Conservation (phyloP, 2,888 invertebrate species). For the Girardia tigrina region DNA sequence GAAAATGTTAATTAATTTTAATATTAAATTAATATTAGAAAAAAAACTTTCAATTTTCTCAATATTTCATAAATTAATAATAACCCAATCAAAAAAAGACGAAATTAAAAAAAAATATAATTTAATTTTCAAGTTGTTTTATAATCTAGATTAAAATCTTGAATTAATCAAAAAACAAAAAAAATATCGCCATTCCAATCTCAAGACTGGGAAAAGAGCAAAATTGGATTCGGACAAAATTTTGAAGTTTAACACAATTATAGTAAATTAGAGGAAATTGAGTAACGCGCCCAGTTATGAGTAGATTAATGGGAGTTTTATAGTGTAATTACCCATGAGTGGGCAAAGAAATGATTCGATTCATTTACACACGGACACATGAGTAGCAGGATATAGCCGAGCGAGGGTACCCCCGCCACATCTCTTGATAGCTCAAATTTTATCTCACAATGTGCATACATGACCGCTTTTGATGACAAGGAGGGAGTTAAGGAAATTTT, state of each 20-base stretch:
- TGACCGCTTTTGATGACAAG: neutral
- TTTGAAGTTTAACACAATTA: conserved; percentile 16
- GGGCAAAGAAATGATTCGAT: neutral
- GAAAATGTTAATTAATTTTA: too few species aligned
- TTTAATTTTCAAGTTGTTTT: neutral
- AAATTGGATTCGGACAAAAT: neutral
- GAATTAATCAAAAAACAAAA: conserved; percentile 19
- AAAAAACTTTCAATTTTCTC: too few species aligned
- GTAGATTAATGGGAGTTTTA: conserved; percentile 16
- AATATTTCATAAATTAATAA: too few species aligned
- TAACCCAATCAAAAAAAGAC: neutral
- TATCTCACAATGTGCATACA: neutral
- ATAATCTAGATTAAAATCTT: conserved; percentile 2
- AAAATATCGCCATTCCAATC: conserved; percentile 11
- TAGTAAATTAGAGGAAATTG: conserved; percentile 23
- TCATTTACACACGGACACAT: neutral
- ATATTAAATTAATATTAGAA: too few species aligned
- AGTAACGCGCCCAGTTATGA: conserved; percentile 9
- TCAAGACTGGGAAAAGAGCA: neutral
- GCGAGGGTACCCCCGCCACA: neutral
- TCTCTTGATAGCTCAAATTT: neutral
- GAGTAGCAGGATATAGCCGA: neutral
- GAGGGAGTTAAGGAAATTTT: neutral
- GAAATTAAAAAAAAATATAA: neutral
- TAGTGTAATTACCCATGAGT: conserved; percentile 6